Evolutionary conservation across 2,797 vertebrate genomes (phyloP).

Genomic region (Syndactyla subalaris): DNA sequence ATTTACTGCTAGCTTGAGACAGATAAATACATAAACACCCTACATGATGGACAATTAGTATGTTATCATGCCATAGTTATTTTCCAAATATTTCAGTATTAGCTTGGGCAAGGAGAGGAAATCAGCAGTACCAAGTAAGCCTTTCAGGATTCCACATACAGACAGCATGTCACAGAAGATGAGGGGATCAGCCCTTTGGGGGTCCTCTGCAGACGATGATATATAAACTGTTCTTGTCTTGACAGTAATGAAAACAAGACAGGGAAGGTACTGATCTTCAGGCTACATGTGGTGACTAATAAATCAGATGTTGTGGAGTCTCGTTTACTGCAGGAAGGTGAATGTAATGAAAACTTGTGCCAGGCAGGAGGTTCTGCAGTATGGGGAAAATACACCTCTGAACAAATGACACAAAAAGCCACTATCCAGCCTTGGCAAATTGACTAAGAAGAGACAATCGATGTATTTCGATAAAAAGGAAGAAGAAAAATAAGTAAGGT

Average conservation of each 20-base stretch:
- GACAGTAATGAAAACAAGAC: background rate
- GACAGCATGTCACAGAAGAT: background rate
- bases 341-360: background rate
- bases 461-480: background rate
- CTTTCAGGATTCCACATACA: background rate
- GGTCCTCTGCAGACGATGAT: background rate
- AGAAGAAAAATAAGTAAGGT: background rate
- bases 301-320: background rate
- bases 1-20: background rate
- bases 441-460: background rate
- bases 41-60: background rate
- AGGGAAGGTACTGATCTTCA: background rate
- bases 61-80: background rate
- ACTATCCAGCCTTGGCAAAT: background rate
- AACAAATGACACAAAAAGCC: background rate
- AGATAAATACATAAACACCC: background rate
- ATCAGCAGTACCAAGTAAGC: background rate
- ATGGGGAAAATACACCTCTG: rapidly evolving
- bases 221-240: background rate
- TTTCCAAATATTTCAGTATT: background rate
- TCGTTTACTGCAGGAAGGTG: background rate
- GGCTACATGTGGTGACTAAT: background rate
- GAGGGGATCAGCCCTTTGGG: background rate
- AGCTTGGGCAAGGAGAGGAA: background rate
- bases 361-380: background rate